phyloP scores from a whole-genome alignment of 2,797 vertebrate genomes.

The Hippopotamyrus pictus region DNA sequence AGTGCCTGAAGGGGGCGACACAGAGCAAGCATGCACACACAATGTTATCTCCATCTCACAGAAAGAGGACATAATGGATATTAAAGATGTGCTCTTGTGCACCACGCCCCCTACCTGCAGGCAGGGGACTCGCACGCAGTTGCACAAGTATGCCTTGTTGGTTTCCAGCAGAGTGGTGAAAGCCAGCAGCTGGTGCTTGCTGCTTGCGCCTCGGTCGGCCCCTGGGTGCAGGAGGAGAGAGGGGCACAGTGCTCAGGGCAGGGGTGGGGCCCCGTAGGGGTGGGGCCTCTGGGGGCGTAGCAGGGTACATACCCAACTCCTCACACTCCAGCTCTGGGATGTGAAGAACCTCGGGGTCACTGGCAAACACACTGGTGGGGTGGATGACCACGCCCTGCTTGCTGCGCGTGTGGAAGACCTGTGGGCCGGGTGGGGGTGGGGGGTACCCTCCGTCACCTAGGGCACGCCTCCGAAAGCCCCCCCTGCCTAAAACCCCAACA shows the following conservation, averaged over 20 bases:
- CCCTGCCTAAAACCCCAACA: neutral
- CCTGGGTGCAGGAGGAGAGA: slow-evolving; percentile 47
- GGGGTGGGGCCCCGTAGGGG: neutral
- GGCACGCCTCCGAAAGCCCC: neutral
- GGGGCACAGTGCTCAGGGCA: neutral
- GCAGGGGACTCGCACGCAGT: slow-evolving; percentile 74
- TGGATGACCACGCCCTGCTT: slow-evolving; percentile 85
- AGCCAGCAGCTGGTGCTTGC: slow-evolving; percentile 75
- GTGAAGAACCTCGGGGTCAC: slow-evolving; percentile 71
- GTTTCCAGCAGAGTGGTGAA: slow-evolving; percentile 89
- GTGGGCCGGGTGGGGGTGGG: neutral
- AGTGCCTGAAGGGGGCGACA: slow-evolving; percentile 57
- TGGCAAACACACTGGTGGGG: slow-evolving; percentile 78
- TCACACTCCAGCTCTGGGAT: slow-evolving; percentile 45
- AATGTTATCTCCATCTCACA: neutral
- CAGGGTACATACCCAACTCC: slow-evolving; percentile 45
- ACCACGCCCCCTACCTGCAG: slow-evolving; percentile 65
- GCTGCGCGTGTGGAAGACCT: slow-evolving; percentile 85
- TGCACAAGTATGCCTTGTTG: slow-evolving; percentile 82
- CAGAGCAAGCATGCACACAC: neutral
- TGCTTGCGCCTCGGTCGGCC: slow-evolving; percentile 54
- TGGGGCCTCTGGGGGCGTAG: neutral
- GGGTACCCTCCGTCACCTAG: neutral
- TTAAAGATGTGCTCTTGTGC: neutral
- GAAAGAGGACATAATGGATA: neutral